Evolutionary conservation across 2,888 invertebrate species (phyloP), one percentile per base, ranked within the genome.

Genomic region (Gymnosoma rotundatum): DNA sequence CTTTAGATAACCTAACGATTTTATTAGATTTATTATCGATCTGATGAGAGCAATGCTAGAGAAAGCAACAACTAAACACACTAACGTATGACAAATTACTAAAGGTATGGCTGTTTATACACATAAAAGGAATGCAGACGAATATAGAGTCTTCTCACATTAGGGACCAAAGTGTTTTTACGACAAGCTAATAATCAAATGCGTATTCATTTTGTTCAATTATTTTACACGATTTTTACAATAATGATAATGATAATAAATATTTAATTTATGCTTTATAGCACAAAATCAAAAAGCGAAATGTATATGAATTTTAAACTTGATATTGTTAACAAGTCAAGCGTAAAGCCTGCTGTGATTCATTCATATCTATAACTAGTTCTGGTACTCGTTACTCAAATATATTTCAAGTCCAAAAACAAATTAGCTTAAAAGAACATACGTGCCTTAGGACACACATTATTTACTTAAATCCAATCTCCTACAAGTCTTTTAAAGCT

Each of bases 291-390:
- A 52, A 18, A 52, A 5, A 18, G 50, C 50, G 18, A 52, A 52
- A 52, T 52, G 14, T 60, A 32, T 38, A 18, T 56, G 3, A 52
- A 78, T 80, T 79, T 87, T 88, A 87, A 87, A 88, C 88, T 87
- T 89, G 88, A 88, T 88, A 87, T 79, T 83, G 81, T 86, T 87
- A 86, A 79, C 81, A 82, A 87, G 80, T 87, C 87, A 87, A 69
- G 87, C 87, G 85, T 86, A 87, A 82, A 85, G 78, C 87, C 87
- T 75, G 79, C n/a, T 50, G 52, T 78, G 85, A 83, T 58, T 83
- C 78, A 84, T 38, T 36, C 14, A 16, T 25, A 69, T n/a, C 32
- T 61, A 61, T 42, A 38, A 20, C 12, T 69, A 16, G 58, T 69
- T 69, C 60, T 61, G 32, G 20, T 78, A 63, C 61, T 25, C 14